Base-by-base conservation (phyloP, 2,888 invertebrate genomes). In the Himalopsyche anomala region DNA sequence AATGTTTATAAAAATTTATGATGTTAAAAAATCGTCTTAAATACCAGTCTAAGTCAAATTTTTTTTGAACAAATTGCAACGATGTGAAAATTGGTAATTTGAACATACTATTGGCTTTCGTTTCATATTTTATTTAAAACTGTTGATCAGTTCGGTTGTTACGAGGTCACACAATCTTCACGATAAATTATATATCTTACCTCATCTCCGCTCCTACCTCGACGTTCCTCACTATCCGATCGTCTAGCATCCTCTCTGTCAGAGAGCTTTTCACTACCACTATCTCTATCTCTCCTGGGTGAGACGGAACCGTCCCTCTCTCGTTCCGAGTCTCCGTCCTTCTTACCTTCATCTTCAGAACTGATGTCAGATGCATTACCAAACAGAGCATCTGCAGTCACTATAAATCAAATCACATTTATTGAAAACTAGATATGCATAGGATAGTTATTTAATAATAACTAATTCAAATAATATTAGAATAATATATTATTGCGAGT, bases 331-430 rank as follows among this genome's bases (percentile, higher is more conserved):
- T 89, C 86, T 88, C 40, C 90, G 90, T 82, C 88, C 85, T 36
- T 82, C 51, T 85, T 86, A 83, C 93, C 95, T 86, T 96, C 97
- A 89, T 97, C 97, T 89, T 98, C 98, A 9, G 96, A 95, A 90
- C 97, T 98, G 80, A 98, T 98, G 91, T 98, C 98, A 88, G 98
- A 96, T 19, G 98, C 98, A 92, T 98, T 98, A 15, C 98, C 98
- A 91, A 98, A 98, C 45, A 98, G 93, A 11, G 97, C 97, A 89
- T 96, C 96, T 0, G 97, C 97, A 51, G 95, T 96, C 83, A 95
- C 96, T 94, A 91, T 86, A 79, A 88, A 87, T 79, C 81, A 82
- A 85, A 88, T 28, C 62, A 80, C 5, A 51, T 51, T 51, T 51
- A 15, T 51, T 15, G 3, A 15, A 15, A 51, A 51, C 15, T 51